Base-by-base conservation (phyloP, 2,888 invertebrate species). In the Brachypterus glaber region DNA sequence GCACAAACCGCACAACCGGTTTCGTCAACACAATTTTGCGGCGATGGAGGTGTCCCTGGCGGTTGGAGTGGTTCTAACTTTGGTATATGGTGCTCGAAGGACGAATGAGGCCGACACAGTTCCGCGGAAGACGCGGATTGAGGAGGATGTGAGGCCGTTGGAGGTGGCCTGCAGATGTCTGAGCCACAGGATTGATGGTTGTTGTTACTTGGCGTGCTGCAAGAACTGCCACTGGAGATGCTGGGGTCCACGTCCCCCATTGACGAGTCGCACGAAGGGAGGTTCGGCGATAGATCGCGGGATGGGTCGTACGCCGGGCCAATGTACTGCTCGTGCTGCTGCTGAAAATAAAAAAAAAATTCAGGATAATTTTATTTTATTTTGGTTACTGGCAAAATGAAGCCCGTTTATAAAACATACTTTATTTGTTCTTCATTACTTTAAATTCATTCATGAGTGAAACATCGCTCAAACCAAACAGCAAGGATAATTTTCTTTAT, bases 221-320 rank as follows among this genome's bases (percentile, higher is more conserved):
- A 74, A 48, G 71, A 71, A 45, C 70, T 71, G 68, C 73, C 71
- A 65, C 63, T 74, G 67, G 55, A 65, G 51, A 60, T 60, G 59
- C 62, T 63, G 45, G 76, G 77, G 48, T 68, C 70, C 49, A 67
- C 63, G 73, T 72, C 71, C 49, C 71, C 71, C 70, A 71, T 71
- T 53, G 71, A 70, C 58, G 64, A 64, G 52, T 66, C 65, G 59
- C 65, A 65, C 55, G 78, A 77, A 40, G 82, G 82, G 46, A 82
- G 76, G 59, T 77, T 81, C 51, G 82, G 82, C 59, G 81, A 81
- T 49, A 81, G 69, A 59, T 81, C 81, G 56, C 80, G 74, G 51
- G 78, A 77, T 58, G 78, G 78, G 62, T 82, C 81, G 71, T 80
- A 80, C 58, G 75, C 74, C 60, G 65, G 65, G 72, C 74, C 64